Evolutionary conservation across 2,797 vertebrate genomes (phyloP).

Genomic region (Melanotaenia trifasciata): DNA sequence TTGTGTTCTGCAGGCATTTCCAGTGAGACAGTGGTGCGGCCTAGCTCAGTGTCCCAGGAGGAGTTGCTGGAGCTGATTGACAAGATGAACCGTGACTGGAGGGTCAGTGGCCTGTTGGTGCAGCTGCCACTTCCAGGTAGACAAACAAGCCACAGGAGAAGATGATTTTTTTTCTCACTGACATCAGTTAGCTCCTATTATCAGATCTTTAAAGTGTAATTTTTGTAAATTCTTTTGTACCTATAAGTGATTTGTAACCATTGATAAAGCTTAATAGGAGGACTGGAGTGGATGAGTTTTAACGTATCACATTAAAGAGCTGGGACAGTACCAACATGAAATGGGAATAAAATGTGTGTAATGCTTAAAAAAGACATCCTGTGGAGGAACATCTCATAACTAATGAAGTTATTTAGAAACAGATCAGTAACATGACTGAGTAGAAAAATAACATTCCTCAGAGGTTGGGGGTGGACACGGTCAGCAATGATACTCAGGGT

Average conservation of each 20-base stretch:
- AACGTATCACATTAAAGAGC: not conserved
- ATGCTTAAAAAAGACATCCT: no score
- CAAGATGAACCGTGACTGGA: conserved; percentile 89
- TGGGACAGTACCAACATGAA: not conserved
- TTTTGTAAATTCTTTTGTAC: not conserved
- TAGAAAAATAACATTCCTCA: no score
- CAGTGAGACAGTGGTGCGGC: conserved; percentile 89
- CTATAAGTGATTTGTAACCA: not conserved
- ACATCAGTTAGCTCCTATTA: not conserved
- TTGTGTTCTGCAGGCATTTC: conserved; percentile 85
- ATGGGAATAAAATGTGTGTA: no score
- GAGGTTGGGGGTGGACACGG: no score
- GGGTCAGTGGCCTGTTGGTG: conserved; percentile 91
- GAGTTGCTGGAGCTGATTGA: conserved; percentile 89
- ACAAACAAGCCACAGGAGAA: conserved; percentile 21
- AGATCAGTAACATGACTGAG: not conserved
- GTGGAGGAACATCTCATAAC: not conserved
- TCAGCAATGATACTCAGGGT: no score
- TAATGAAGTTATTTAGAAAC: not conserved
- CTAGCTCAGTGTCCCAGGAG: conserved; percentile 89
- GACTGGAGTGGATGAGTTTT: not conserved
- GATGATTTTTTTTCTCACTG: conserved; percentile 1
- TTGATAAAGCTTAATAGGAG: not conserved
- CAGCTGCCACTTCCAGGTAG: conserved; percentile 94
- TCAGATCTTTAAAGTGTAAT: not conserved